Evolutionary conservation across 2,888 invertebrate species (phyloP).

Genomic region (Lasioglossum oenotherae): DNA sequence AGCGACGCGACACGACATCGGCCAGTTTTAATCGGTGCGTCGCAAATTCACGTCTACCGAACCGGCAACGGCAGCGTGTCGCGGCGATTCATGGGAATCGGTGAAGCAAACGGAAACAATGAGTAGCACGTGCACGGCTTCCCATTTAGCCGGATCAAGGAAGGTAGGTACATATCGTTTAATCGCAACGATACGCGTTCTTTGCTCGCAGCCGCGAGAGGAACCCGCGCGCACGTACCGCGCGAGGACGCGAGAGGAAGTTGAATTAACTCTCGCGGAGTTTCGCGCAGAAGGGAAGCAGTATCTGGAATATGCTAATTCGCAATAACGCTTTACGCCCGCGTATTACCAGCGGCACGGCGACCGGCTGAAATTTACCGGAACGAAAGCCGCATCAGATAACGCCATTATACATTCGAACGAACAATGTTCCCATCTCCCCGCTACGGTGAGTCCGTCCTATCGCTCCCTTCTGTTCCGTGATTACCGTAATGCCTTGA

Average conservation of each 20-base stretch:
- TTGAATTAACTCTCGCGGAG: not conserved
- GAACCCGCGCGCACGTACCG: not conserved
- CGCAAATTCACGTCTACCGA: not conserved
- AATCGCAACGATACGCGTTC: not conserved
- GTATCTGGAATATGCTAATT: constrained; percentile 58
- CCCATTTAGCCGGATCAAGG: constrained; percentile 17
- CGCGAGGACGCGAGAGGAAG: not conserved
- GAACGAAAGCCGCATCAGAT: constrained; percentile 55
- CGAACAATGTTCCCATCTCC: constrained; percentile 12
- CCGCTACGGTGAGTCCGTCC: constrained; percentile 9
- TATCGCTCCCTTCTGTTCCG: not conserved
- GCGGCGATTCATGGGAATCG: not conserved
- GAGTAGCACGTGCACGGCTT: constrained; percentile 8
- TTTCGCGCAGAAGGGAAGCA: not conserved
- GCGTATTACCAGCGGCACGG: not conserved
- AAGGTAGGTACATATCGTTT: constrained; percentile 29
- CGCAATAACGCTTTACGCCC: constrained; percentile 41
- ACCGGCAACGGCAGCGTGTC: not conserved
- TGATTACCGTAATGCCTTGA: not conserved
- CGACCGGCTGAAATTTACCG: constrained; percentile 16
- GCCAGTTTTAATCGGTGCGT: not conserved
- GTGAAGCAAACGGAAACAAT: not conserved
- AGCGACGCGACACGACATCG: not conserved
- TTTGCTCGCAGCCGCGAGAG: not conserved
- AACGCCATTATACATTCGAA: constrained; percentile 40